A percentile compares a stretch with the other conserved stretches of the same genome.
These are phyloP conservation scores for Drosophila fulvimacula DNA, from an alignment of 2,888 invertebrate species.

Conservation along the genomic window DNA sequence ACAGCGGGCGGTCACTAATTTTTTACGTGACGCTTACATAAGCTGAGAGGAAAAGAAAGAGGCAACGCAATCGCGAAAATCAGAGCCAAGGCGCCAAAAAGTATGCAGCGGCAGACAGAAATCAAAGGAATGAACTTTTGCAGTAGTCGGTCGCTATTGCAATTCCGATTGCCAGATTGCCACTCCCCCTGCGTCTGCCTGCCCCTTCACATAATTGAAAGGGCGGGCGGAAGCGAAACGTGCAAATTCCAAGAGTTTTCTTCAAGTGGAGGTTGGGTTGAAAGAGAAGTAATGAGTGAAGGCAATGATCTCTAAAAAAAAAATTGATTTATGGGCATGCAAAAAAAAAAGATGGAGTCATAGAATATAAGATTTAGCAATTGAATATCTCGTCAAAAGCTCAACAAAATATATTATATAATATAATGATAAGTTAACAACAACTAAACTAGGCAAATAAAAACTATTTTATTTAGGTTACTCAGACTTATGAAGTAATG, in stretches of 20 bases:
- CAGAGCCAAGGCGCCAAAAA: slow-evolving; percentile 71
- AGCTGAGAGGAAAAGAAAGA: slow-evolving; percentile 36
- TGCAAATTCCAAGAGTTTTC: slow-evolving; percentile 58
- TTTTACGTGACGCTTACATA: slow-evolving; percentile 71
- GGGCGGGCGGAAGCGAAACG: slow-evolving; percentile 53
- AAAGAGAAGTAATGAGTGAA: background rate
- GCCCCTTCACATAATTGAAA: slow-evolving; percentile 58
- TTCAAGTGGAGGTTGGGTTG: slow-evolving; percentile 25
- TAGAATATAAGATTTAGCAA: no score
- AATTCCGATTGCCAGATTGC: slow-evolving; percentile 46
- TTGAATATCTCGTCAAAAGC: no score
- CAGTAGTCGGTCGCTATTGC: slow-evolving; percentile 28
- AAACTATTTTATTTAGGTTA: no score
- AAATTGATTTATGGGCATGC: background rate
- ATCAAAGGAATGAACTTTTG: slow-evolving; percentile 61
- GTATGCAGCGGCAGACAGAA: slow-evolving; percentile 64
- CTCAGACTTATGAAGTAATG: no score
- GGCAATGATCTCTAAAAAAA: background rate
- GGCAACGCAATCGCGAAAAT: slow-evolving; percentile 57
- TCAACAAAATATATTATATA: no score
- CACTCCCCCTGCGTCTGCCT: slow-evolving; percentile 7
- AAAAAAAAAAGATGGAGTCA: no score
- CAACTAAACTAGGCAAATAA: no score
- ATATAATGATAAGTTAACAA: no score
- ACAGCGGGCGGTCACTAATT: slow-evolving; percentile 76